Evolutionary conservation across 2,113 vertebrate genomes (phyloP), one percentile per base, ranked within the genome.

Genomic region (Pedionomus torquatus): DNA sequence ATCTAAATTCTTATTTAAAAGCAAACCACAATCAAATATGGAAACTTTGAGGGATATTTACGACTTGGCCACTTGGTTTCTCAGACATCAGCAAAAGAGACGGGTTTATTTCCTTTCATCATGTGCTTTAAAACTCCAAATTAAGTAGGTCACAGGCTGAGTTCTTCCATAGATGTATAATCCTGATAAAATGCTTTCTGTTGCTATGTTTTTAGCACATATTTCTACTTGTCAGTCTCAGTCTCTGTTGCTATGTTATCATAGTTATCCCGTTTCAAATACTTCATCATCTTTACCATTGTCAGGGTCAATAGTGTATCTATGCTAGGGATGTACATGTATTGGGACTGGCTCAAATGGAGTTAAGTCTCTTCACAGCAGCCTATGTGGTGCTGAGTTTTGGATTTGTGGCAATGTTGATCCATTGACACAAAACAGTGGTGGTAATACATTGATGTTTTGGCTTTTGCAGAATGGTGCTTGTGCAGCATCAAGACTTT

Each of bases 81-180:
- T 60, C 7, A 89, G 26, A 21, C 6, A 33, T 57, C 28, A 87
- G 17, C 17, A 82, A 61, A 33, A 85, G 74, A 95, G 26, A 35
- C 11, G 26, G 2, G 2, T 48, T 84, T 35, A 39, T 60, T 81
- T 80, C 30, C 5, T 76, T 93, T 51, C 25, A 17, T 28, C 17
- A 17, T 41, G 31, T 35, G 15, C 16, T 89, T 87, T 68, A 75
- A 65, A 6, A 5, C 5, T 87, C 35, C 5, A 41, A 57, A 88
- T 49, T 35, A 81, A 84, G 41, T 25, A 16, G 4, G 9, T 49
- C 0, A 0, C 16, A 25, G 44, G 58, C 10, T 1, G 11, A 69
- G 52, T 70, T 23, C 16, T 89, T 57, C 33, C 15, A 20, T 9
- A 11, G 13, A 48, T 39, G 35, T 14, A 33, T n/a, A 77, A 83